Evolutionary conservation across 2,888 invertebrate species (phyloP).

Genomic region (Tortrix viridana): DNA sequence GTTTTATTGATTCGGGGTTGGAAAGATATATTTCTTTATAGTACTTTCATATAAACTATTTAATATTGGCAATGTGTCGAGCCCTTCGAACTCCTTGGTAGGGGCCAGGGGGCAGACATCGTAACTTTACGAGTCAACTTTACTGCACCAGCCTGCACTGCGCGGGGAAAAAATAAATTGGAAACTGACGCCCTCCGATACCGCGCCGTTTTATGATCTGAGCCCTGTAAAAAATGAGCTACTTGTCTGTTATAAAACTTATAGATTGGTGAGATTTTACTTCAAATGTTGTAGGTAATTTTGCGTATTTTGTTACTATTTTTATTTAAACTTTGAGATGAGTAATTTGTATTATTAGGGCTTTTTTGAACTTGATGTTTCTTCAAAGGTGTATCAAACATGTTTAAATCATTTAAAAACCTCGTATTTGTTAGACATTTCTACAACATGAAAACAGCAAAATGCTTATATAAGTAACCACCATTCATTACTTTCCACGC

Average conservation of each 20-base stretch:
- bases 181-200: slow-evolving; percentile 72
- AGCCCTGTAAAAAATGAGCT: slow-evolving; percentile 30
- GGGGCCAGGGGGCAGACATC: slow-evolving; percentile 70
- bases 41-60: too few relatives aligned
- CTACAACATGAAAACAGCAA: too few relatives aligned
- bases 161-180: slow-evolving; percentile 82
- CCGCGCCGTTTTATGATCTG: slow-evolving; percentile 60
- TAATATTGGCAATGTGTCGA: not conserved
- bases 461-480: too few relatives aligned
- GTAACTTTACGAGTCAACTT: slow-evolving; percentile 78
- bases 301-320: not conserved
- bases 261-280: slow-evolving; percentile 9
- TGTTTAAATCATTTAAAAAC: too few relatives aligned
- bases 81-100: slow-evolving; percentile 54
- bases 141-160: slow-evolving; percentile 76
- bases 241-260: slow-evolving; percentile 5
- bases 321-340: not conserved
- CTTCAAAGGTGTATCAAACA: too few relatives aligned
- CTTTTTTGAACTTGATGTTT: too few relatives aligned
- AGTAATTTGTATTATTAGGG: too few relatives aligned
- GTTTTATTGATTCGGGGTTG: too few relatives aligned
- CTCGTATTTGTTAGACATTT: too few relatives aligned
- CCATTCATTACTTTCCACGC: too few relatives aligned
- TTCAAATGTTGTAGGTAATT: not conserved
- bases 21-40: too few relatives aligned